phyloP scores from a whole-genome alignment of 1,140 invertebrate genomes.

The Dendrolimus kikuchii region DNA sequence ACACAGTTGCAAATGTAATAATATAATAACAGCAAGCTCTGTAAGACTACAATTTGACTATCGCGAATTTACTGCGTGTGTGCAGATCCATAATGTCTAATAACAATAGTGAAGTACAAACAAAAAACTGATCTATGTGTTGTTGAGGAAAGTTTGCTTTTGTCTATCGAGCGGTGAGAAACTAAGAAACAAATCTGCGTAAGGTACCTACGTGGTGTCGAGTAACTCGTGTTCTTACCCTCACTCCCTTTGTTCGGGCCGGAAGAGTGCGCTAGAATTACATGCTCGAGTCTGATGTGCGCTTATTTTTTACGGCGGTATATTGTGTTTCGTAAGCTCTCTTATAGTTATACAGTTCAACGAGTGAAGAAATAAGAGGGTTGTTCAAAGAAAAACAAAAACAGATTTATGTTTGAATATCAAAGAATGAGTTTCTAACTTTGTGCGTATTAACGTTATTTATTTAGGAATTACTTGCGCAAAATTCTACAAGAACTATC shows the following conservation, averaged over 20 bases:
- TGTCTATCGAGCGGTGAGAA: slow-evolving; percentile 26
- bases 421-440: not conserved
- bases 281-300: slow-evolving; percentile 71
- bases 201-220: slow-evolving; percentile 63
- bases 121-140: slow-evolving; percentile 36
- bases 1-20: slow-evolving; percentile 67
- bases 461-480: too few species aligned
- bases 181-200: slow-evolving; percentile 70
- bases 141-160: slow-evolving; percentile 38
- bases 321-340: slow-evolving; percentile 58
- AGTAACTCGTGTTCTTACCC: slow-evolving; percentile 71
- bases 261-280: slow-evolving; percentile 72
- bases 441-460: not conserved
- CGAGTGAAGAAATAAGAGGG: slow-evolving; percentile 62
- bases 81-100: slow-evolving; percentile 49
- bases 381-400: slow-evolving; percentile 60
- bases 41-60: slow-evolving; percentile 72
- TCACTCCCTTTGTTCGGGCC: slow-evolving; percentile 68
- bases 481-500: too few species aligned
- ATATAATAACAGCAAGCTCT: slow-evolving; percentile 60
- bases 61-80: slow-evolving; percentile 64
- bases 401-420: slow-evolving; percentile 61
- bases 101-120: slow-evolving; percentile 17
- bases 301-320: slow-evolving; percentile 70
- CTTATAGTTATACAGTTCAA: slow-evolving; percentile 67